Conservation (phyloP, 2,113 vertebrate genomes). For the Oryzias celebensis region DNA sequence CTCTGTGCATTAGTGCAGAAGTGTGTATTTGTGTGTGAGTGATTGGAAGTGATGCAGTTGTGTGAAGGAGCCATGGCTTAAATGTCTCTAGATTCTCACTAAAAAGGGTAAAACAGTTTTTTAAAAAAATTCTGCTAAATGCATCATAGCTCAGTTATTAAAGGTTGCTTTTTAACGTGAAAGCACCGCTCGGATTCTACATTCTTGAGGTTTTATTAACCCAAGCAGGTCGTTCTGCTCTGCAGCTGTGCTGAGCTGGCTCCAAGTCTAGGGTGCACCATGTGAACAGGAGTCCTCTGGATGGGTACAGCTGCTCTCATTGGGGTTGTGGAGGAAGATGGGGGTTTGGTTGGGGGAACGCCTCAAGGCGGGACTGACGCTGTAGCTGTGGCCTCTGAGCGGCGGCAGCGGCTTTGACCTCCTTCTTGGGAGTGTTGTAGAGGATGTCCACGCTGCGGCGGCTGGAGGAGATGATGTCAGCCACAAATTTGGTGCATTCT, state of each 20-base stretch:
- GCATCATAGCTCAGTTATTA: constrained; percentile 14
- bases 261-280: constrained; percentile 23
- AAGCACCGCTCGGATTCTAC: constrained; percentile 2
- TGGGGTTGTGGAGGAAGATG: not conserved
- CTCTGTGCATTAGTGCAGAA: constrained; percentile 24
- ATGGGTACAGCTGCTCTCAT: constrained; percentile 1
- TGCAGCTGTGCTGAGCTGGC: not conserved
- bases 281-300: constrained; percentile 8
- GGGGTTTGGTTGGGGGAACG: constrained; percentile 2
- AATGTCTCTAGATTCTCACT: constrained; percentile 9
- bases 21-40: constrained; percentile 19
- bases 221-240: not conserved
- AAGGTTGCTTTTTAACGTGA: constrained; percentile 16
- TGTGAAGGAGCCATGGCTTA: constrained; percentile 18
- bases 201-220: too few relatives aligned
- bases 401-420: constrained; percentile 33
- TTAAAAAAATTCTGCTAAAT: not conserved
- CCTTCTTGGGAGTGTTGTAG: constrained; percentile 81
- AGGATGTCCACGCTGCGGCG: constrained; percentile 90
- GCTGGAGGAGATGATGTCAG: constrained; percentile 89
- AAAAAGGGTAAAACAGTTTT: constrained; percentile 19
- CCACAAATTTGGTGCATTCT: constrained; percentile 89
- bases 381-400: constrained; percentile 43
- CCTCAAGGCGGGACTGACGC: constrained; percentile 33
- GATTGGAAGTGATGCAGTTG: constrained; percentile 8